Conservation (phyloP, 2,113 vertebrate genomes). For the Cephalopholis sonnerati region DNA sequence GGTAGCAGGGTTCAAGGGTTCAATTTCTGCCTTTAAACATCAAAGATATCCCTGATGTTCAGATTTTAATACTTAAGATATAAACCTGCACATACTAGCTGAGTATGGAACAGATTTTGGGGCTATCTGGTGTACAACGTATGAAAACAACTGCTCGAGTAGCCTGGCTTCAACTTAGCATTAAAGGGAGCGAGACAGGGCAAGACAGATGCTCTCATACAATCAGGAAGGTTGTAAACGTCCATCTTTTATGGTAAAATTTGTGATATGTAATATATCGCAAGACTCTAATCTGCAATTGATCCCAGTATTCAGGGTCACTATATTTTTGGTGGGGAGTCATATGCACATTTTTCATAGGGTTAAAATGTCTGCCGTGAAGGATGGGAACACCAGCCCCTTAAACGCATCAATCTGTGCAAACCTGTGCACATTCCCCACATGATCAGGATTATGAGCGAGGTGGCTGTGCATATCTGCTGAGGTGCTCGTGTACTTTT, state of each 20-base stretch:
- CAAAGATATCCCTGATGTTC: conserved; percentile 56
- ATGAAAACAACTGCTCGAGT: conserved; percentile 9
- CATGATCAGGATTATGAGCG: conserved; percentile 20
- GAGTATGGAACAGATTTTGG: conserved; percentile 49
- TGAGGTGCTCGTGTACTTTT: background rate
- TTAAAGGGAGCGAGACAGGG: background rate
- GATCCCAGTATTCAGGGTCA: background rate
- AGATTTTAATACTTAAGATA: conserved; percentile 62
- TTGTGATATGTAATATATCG: background rate
- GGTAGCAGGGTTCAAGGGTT: conserved; percentile 71
- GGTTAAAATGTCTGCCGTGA: conserved; percentile 8
- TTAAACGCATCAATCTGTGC: background rate
- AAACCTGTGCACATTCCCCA: background rate
- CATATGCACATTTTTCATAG: background rate
- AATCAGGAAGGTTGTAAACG: background rate
- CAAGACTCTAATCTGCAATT: background rate
- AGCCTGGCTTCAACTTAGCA: background rate
- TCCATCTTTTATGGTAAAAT: too few relatives aligned
- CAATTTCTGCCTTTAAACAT: conserved; percentile 67
- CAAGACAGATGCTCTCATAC: background rate
- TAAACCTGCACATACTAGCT: conserved; percentile 44
- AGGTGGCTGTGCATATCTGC: background rate
- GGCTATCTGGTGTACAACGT: background rate
- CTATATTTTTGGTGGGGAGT: background rate
- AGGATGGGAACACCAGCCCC: background rate